Conservation (phyloP, 2,888 invertebrate genomes). For the Sarcophaga variegata region DNA sequence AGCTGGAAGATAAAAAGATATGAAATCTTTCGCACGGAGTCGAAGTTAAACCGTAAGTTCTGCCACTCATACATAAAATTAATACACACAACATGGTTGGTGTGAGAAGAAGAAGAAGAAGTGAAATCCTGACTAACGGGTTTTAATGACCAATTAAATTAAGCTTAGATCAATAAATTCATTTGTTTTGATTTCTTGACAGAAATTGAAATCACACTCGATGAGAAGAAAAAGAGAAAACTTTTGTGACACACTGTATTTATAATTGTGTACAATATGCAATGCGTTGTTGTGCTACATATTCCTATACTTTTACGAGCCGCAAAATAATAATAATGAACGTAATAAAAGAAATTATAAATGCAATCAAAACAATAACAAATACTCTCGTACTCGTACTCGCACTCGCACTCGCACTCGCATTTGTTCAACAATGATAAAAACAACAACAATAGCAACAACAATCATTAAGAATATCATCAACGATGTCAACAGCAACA, state of each 20-base stretch:
- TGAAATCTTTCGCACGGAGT: too few species aligned
- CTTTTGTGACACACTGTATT: neutral
- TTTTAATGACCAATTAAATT: too few species aligned
- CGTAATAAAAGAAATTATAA: constrained; percentile 43
- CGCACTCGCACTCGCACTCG: too few species aligned
- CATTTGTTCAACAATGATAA: constrained; percentile 1
- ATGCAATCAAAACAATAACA: constrained; percentile 22
- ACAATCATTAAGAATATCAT: neutral
- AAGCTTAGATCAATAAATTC: too few species aligned
- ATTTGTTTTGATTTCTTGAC: too few species aligned
- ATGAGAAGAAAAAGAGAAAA: neutral
- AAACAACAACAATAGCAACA: constrained; percentile 9
- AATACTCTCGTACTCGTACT: neutral
- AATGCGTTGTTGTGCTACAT: neutral
- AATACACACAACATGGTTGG: too few species aligned
- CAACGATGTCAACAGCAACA: constrained; percentile 36
- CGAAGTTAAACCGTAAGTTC: too few species aligned
- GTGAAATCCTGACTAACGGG: too few species aligned
- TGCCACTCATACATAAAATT: too few species aligned
- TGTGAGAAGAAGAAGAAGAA: too few species aligned
- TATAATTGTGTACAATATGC: neutral
- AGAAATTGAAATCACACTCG: too few species aligned
- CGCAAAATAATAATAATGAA: constrained; percentile 47
- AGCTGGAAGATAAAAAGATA: too few species aligned
- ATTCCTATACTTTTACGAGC: constrained; percentile 30